Base-by-base conservation (phyloP, 1,140 invertebrate genomes). In the Monomorium pharaonis region DNA sequence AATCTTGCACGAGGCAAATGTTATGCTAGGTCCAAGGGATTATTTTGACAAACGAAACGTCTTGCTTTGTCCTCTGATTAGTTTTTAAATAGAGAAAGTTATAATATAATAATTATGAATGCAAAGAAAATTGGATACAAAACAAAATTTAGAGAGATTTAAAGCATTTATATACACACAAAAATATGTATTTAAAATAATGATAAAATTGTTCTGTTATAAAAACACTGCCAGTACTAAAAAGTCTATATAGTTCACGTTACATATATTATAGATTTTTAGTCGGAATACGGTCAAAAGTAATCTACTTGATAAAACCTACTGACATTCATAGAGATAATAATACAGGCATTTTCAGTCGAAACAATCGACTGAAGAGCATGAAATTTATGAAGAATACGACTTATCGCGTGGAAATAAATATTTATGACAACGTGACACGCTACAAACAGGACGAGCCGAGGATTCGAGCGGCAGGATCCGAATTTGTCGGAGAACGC, bases 281-380 rank as follows among this genome's bases (percentile, higher is more conserved):
- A 37, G 4, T 37, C 37, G 37, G 4, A 37, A 37, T 7, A 37
- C 3, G 37, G 4, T 7, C 37, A 37, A 37, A 37, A 37, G 37
- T 37, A 6, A 37, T 37, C 37, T 3, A 54, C 51, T 54, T 9
- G 51, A 54, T 54, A 58, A 58, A 58, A 24, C 56, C 37, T 37
- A 14, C 10, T 27, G 24, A 27, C 24, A 58, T 56, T 56, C 9
- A 56, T 24, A 56, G 10, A 7, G 33, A n/a, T 67, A 47, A 69
- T 24, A 16, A 24, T 27, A 24, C 16, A 49, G 44, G 5, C 0
- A 7, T 75, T 18, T 18, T 56, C 9, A 5, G 14, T 5, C 1
- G 21, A 62, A 80, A 80, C 47, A 67, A 27, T 80, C 14, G n/a
- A 76, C 37, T 16, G 44, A 51, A 30, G 3, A 30, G n/a, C 27